These are phyloP conservation scores for Esox lucius DNA, from an alignment of 2,797 vertebrate species.

Conservation along the genomic window DNA sequence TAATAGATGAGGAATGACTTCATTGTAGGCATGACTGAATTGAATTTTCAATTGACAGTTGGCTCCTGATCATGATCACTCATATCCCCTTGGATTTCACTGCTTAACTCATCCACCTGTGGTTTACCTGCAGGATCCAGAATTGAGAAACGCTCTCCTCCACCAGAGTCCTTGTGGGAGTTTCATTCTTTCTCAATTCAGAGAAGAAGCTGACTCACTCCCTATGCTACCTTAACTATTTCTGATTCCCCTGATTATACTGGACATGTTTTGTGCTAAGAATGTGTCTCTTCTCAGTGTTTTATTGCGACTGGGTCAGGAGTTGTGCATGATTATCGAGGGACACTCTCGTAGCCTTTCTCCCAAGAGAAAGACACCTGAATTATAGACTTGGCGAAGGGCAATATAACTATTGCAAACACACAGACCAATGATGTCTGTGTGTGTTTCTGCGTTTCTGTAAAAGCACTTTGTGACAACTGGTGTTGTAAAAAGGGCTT, in stretches of 20 bases:
- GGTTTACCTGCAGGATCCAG: constrained; percentile 54
- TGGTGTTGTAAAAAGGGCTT: too few relatives aligned
- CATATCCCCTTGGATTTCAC: constrained; percentile 35
- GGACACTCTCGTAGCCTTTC: constrained; percentile 43
- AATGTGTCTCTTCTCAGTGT: constrained; percentile 45
- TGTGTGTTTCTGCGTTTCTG: too few relatives aligned
- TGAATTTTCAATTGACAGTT: constrained; percentile 45
- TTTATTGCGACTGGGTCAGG: constrained; percentile 40
- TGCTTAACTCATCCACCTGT: constrained; percentile 54
- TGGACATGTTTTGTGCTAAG: constrained; percentile 40
- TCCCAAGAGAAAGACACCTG: constrained; percentile 51
- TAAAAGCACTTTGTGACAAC: constrained; percentile 24
- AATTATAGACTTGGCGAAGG: constrained; percentile 57
- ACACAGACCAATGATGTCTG: constrained; percentile 31
- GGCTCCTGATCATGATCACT: constrained; percentile 21
- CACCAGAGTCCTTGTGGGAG: constrained; percentile 39
- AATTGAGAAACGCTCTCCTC: constrained; percentile 52
- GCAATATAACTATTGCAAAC: constrained; percentile 22
- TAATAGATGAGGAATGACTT: constrained; percentile 23
- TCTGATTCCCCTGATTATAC: constrained; percentile 58
- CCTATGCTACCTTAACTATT: constrained; percentile 56
- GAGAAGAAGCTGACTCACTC: constrained; percentile 55
- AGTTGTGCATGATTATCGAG: constrained; percentile 47
- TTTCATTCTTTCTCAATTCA: constrained; percentile 55
- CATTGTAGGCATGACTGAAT: constrained; percentile 40